Base-by-base conservation (phyloP, 2,113 vertebrate genomes). In the Phylloscopus whistleri region DNA sequence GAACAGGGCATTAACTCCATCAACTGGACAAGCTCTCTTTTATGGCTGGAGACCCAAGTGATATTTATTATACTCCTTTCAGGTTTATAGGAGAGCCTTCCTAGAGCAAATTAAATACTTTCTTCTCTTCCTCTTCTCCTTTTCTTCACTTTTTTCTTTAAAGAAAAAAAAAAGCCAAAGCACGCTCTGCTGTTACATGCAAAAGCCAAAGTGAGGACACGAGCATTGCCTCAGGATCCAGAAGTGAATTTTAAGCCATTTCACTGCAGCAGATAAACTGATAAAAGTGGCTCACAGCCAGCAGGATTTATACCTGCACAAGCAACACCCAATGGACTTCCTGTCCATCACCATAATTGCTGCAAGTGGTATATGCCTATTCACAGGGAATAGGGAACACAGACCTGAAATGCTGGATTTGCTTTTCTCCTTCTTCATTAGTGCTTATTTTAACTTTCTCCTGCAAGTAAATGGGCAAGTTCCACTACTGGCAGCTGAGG, bases 401-500 rank as follows among this genome's bases (percentile, higher is more conserved):
- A 23, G 94, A 87, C 90, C 68, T 80, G 85, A 93, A 93, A 91
- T 76, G 70, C 91, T 88, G 70, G 90, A 91, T 93, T 95, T 83
- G 75, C 60, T 90, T 64, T 84, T 89, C 87, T 86, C 33, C 46
- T 41, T 74, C 69, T 89, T 94, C 67, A 55, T 87, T 80, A 87
- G 35, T 67, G 33, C 72, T 89, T 89, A 68, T 94, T 96, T 85
- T 91, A 48, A 95, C 91, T 89, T 94, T 89, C 77, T 94, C 76
- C 93, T 87, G 51, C 35, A 70, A 91, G 75, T 59, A 91, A 93
- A 74, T 60, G 70, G 89, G 41, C 78, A 87, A 94, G 62, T 82
- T 87, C 55, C 70, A 89, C 58, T 79, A 43, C 84, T 92, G 91
- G 77, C 87, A 95, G 76, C 55, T 80, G 80, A 90, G 82, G 93